Evolutionary conservation across 2,888 invertebrate species (phyloP).

Genomic region (Scelioninae gen. 1): DNA sequence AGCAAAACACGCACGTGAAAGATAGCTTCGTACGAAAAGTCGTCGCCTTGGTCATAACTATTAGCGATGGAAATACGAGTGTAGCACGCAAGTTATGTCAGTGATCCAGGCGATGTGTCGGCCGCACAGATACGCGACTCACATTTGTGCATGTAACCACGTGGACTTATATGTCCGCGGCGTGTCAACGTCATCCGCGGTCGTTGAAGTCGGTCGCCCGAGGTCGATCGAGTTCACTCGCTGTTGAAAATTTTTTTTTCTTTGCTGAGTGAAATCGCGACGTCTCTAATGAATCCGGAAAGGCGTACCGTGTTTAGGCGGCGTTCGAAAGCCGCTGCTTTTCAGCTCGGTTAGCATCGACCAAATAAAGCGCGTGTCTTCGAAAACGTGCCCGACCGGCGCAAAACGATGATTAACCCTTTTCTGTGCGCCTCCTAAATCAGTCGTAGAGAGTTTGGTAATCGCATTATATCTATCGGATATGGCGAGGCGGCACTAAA

Average conservation of each 20-base stretch:
- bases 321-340: slow-evolving; percentile 54
- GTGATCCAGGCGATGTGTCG: slow-evolving; percentile 46
- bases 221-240: slow-evolving; percentile 81
- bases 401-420: slow-evolving; percentile 39
- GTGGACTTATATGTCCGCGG: slow-evolving; percentile 60
- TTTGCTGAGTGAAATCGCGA: slow-evolving; percentile 62
- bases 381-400: slow-evolving; percentile 52
- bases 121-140: slow-evolving; percentile 29
- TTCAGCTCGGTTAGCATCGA: slow-evolving; percentile 32
- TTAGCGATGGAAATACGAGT: slow-evolving; percentile 37
- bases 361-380: slow-evolving; percentile 64
- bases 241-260: slow-evolving; percentile 59
- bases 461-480: slow-evolving; percentile 20
- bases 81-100: slow-evolving; percentile 57
- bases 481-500: slow-evolving; percentile 13
- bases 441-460: slow-evolving; percentile 44
- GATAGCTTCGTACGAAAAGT: slow-evolving; percentile 23
- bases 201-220: slow-evolving; percentile 81
- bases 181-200: slow-evolving; percentile 78
- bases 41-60: slow-evolving; percentile 27
- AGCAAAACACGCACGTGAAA: slow-evolving; percentile 28
- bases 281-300: slow-evolving; percentile 54
- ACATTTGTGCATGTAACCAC: slow-evolving; percentile 59
- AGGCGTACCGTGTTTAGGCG: slow-evolving; percentile 41
- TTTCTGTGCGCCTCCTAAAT: slow-evolving; percentile 37